Base-by-base conservation (phyloP, 2,113 vertebrate species). In the Actenoides hombroni region DNA sequence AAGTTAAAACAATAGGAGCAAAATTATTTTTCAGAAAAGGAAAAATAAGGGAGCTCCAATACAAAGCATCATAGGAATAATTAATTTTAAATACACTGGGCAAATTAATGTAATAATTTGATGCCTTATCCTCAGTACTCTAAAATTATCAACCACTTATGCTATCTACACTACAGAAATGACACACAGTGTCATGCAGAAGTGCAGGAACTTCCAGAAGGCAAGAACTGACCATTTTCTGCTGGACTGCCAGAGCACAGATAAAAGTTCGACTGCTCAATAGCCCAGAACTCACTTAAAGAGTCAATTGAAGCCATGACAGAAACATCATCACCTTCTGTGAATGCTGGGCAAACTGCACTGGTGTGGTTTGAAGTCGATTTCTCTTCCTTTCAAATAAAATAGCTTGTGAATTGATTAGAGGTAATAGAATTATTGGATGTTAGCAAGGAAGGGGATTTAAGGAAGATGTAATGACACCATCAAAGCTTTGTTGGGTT, bases 401-500 rank as follows among this genome's bases (percentile, higher is more conserved):
- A 96, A 97, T 92, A 95, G 84, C 73, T 77, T 42, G 54, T 46
- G 84, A 97, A 97, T 94, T 97, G 97, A 97, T 96, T 90, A 89
- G 90, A 94, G 57, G 94, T 89, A 93, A 95, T 51, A 80, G 96
- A 96, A 95, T 92, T 90, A 94, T 86, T 91, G 93, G 94, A 96
- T 86, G 95, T 88, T 97, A 95, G 97, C 90, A 94, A 95, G 92
- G 78, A 96, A 94, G 71, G 76, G 95, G 95, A 79, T 97, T 97
- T 94, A 94, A 96, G 88, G 94, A 95, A 91, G 88, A 94, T 82
- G 88, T 96, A 97, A 97, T 83, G 94, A 96, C 90, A 97, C 96
- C 95, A 92, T 97, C 97, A 98, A 98, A 97, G 97, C 97, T 95
- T 97, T 96, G 92, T 94, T 91, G 95, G 92, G 95, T 94, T 97